Base-by-base conservation (phyloP, 2,797 vertebrate genomes). In the Podargus strigoides region DNA sequence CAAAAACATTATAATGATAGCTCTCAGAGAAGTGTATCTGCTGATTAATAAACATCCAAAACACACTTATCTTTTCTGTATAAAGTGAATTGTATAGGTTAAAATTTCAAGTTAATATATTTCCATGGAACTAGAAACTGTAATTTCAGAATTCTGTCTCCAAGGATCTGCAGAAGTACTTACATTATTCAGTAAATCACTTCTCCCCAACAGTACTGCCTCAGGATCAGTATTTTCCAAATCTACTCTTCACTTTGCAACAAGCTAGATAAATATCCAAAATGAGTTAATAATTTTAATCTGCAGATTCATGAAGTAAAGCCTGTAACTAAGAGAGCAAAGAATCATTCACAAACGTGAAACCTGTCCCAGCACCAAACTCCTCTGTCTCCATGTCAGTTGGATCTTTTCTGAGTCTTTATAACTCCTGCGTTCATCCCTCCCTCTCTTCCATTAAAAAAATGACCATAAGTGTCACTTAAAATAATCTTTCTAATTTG, bases 61-160 rank as follows among this genome's bases (percentile, higher is more conserved):
- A 46, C 15, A 68, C 78, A 87, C 24, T 26, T 52, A 67, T 77
- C 9, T 62, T 85, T 76, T 55, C 41, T 4, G 1, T 36, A 68
- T 47, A 78, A 94, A 90, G 30, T 62, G 17, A 92, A 94, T 47
- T 91, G 69, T 95, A 79, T 24, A 41, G 52, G 59, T 72, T 79
- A 70, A 47, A 77, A 60, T 69, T 96, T 96, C 63, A 86, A 52
- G 70, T 75, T 60, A 47, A 58, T 4, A 8, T 63, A 92, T 68
- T 85, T 92, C 62, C 60, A 69, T 76, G 63, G 72, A 96, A 79
- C 58, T 67, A 75, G 50, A 83, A 93, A 93, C 22, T 26, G 27
- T 73, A 87, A 93, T 91, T 91, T 86, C 27, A 95, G 87, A 93
- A 89, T 50, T 69, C 69, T 53, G 60, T 63, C 86, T 68, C 59